phyloP scores from a whole-genome alignment of 2,113 vertebrate genomes.

The Macrotis lagotis region DNA sequence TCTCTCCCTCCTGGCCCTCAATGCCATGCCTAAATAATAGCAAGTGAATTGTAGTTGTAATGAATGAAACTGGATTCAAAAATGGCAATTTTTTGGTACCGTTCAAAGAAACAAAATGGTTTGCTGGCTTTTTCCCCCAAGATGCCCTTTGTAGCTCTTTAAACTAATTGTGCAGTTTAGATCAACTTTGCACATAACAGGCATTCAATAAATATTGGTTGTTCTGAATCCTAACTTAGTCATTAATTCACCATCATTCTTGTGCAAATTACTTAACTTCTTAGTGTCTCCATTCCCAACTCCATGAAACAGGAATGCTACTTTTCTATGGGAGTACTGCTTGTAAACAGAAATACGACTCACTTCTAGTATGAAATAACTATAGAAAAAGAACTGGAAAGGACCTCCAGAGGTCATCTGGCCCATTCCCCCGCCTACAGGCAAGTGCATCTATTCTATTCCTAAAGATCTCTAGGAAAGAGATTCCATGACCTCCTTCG shows the following conservation, averaged over 20 bases:
- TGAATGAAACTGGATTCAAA: conserved; percentile 29
- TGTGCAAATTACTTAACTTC: not conserved
- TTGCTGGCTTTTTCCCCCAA: not conserved
- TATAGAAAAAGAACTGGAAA: not conserved
- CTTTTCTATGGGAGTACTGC: not conserved
- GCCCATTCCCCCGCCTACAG: not conserved
- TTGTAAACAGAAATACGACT: conserved; percentile 19
- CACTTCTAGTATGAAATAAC: not conserved
- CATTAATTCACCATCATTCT: not conserved
- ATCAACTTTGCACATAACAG: not conserved
- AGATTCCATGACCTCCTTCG: not conserved
- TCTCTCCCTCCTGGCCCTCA: conserved; percentile 43
- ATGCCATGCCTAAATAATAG: conserved; percentile 56
- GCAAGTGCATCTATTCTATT: not conserved
- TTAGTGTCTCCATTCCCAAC: not conserved
- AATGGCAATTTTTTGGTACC: conserved; percentile 30
- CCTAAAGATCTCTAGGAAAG: not conserved
- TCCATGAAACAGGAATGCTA: not conserved
- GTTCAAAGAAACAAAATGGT: not conserved
- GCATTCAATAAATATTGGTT: conserved; percentile 54
- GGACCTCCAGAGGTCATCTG: not conserved
- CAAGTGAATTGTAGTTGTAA: conserved; percentile 65
- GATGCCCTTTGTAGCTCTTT: not conserved
- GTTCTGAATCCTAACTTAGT: not conserved
- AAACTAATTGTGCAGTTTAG: not conserved